phyloP scores from a whole-genome alignment of 1,140 invertebrate genomes.

The Scaptomyza hsui region DNA sequence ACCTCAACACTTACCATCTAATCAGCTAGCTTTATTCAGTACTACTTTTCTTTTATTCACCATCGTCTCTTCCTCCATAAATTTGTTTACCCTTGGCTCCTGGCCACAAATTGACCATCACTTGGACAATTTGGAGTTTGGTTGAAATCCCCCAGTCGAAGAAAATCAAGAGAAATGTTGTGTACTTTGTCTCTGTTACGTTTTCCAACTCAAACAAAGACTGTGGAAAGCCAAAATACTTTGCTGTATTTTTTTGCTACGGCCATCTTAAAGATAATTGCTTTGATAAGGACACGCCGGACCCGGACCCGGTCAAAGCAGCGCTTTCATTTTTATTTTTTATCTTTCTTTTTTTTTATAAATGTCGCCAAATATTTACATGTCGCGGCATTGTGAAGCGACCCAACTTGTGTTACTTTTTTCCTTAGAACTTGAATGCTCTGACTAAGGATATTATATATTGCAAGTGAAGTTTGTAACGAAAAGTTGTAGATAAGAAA shows the following conservation, averaged over 20 bases:
- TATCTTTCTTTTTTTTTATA: conserved; percentile 53
- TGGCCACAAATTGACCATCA: conserved; percentile 72
- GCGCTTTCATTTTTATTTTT: conserved; percentile 12
- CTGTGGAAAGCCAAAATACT: conserved; percentile 25
- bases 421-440: not conserved
- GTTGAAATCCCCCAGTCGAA: conserved; percentile 20
- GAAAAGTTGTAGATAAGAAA: no score
- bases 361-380: conserved; percentile 81
- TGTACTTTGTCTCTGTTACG: conserved; percentile 77
- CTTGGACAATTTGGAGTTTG: conserved; percentile 72
- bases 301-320: not conserved
- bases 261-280: conserved; percentile 75
- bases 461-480: not conserved
- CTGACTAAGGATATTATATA: not conserved
- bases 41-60: not conserved
- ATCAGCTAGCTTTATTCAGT: conserved; percentile 4
- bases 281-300: conserved; percentile 66
- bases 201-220: conserved; percentile 66
- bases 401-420: conserved; percentile 20
- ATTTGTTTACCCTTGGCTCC: conserved; percentile 4
- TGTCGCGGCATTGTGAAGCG: conserved; percentile 70
- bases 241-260: not conserved
- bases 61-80: not conserved
- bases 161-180: conserved; percentile 76
- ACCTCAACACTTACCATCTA: not conserved